phyloP scores from a whole-genome alignment of 2,113 vertebrate species.

The Chinchilla lanigera region DNA sequence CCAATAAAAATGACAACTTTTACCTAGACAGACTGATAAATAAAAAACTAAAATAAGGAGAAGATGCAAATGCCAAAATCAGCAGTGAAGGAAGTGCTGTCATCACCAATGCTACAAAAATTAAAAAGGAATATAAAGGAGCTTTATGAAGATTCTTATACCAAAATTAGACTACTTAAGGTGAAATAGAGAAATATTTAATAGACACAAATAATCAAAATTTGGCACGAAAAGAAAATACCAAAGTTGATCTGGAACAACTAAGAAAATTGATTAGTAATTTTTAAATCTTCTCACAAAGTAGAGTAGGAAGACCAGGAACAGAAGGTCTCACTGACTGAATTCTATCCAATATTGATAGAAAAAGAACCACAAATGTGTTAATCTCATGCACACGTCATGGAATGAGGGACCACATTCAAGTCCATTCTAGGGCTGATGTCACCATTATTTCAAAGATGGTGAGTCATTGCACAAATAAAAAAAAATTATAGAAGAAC shows the following conservation, averaged over 20 bases:
- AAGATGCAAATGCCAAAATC: background rate
- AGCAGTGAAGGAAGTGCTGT: background rate
- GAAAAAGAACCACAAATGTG: background rate
- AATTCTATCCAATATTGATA: background rate
- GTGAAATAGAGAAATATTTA: slow-evolving; percentile 18
- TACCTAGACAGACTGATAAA: background rate
- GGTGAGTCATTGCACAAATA: background rate
- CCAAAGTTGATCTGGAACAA: background rate
- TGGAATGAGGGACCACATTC: background rate
- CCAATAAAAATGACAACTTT: background rate
- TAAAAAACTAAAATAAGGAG: background rate
- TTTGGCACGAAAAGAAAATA: background rate
- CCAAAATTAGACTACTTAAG: background rate
- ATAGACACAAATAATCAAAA: slow-evolving; percentile 9
- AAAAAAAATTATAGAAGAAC: background rate
- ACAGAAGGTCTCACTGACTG: background rate
- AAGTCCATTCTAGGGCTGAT: background rate
- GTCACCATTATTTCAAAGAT: background rate
- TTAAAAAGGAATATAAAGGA: background rate
- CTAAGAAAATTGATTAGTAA: background rate
- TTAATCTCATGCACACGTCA: background rate
- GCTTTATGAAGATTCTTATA: background rate
- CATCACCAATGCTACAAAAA: background rate
- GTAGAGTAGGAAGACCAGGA: background rate
- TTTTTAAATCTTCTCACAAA: background rate